Conservation (phyloP, 2,888 invertebrate species). For the Notocelia uddmanniana region DNA sequence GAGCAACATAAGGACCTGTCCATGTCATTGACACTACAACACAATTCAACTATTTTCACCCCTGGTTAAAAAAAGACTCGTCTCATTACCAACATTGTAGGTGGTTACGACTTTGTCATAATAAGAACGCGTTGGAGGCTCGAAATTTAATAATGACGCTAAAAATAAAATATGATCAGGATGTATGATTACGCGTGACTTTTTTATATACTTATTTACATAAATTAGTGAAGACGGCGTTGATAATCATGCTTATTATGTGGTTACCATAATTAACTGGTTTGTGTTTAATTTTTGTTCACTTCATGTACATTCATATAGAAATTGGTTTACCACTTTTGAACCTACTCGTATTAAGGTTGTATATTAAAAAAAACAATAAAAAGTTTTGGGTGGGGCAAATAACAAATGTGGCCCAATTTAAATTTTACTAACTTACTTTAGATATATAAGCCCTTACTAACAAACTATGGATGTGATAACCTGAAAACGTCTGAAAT, state of each 20-base stretch:
- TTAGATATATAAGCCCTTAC: no score
- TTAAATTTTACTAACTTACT: no score
- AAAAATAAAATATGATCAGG: constrained; percentile 7
- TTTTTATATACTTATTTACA: constrained; percentile 12
- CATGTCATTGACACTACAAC: constrained; percentile 68
- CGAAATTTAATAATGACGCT: constrained; percentile 13
- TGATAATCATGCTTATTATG: neutral
- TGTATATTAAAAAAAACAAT: no score
- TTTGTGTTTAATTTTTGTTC: no score
- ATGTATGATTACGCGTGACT: constrained; percentile 7
- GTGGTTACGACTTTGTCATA: neutral
- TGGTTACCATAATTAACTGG: no score
- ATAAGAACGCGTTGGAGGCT: neutral
- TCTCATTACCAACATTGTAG: neutral
- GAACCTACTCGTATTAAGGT: no score
- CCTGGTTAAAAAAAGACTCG: neutral
- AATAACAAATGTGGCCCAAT: no score
- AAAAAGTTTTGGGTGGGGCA: no score
- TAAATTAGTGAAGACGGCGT: constrained; percentile 9
- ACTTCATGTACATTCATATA: no score
- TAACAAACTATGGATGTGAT: no score
- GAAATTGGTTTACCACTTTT: no score
- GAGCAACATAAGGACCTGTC: constrained; percentile 64
- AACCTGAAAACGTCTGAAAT: no score
- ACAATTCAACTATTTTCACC: constrained; percentile 46